Evolutionary conservation across 2,797 vertebrate genomes (phyloP), one percentile per base, ranked within the genome.

Genomic region (Pelodytes ibericus): DNA sequence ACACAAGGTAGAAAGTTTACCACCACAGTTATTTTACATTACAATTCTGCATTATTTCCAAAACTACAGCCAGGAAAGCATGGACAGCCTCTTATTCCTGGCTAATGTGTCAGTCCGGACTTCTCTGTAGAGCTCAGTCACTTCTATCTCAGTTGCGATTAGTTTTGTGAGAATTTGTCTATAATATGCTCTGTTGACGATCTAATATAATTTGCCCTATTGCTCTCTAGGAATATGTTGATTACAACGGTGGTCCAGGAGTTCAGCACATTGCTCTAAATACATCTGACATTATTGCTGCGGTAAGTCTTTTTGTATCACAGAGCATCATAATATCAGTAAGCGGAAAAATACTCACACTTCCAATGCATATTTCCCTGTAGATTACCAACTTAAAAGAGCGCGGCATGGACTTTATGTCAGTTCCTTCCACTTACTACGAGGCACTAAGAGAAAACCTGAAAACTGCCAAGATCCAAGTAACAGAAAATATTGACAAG

Each of bases 211-310:
- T n/a, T n/a, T n/a, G n/a, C n/a, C n/a, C n/a, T n/a, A n/a, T 8
- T 56, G 44, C 44, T 53, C n/a, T 29, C 36, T 33, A 99, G 96
- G 97, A 99, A 85, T 99, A 96, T 0, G 86, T 98, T 0, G 98
- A 99, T 33, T 99, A 99, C 74, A 96, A 99, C 0, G 96, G 97
- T 20, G 96, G 98, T 0, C 83, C 98, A 0, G 97, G 98, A 16
- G 94, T 99, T 27, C 98, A 99, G 83, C 98, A 99, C 83, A 96
- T 99, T 0, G 97, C 97, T 1, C 93, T 99, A 88, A 98, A 96
- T 86, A 96, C 95, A 18, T 87, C 94, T 0, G 93, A 99, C 81
- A 98, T 99, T 84, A 96, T 98, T 81, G 75, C 87, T 0, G 86
- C 96, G 0, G 98, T 99, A 75, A 92, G 94, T 44, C 1, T 44